phyloP scores from a whole-genome alignment of 2,888 invertebrate species.

The Heteromurus nitidus region DNA sequence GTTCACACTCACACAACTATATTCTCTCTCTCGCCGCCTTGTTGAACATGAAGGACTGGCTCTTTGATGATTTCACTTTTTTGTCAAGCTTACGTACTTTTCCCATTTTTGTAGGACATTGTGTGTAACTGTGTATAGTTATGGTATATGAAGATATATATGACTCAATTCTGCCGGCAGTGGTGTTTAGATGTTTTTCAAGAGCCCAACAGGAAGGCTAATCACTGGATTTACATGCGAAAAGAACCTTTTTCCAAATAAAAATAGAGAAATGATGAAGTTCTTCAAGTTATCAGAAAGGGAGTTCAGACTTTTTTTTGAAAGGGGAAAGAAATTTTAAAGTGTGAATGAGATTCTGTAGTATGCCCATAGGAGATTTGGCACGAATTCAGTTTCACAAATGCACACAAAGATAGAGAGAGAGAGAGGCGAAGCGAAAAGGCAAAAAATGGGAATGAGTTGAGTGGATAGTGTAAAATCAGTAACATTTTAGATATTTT shows the following conservation, averaged over 20 bases:
- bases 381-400: slow-evolving; percentile 2
- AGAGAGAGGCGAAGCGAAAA: not conserved
- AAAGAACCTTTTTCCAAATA: slow-evolving; percentile 25
- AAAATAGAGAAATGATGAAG: slow-evolving; percentile 4
- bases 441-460: not conserved
- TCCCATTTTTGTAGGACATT: slow-evolving; percentile 2
- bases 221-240: slow-evolving; percentile 52
- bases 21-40: not conserved
- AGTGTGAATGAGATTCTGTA: slow-evolving; percentile 48
- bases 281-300: slow-evolving; percentile 6
- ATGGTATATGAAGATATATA: not conserved
- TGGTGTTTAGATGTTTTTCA: not conserved
- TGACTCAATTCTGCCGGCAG: not conserved
- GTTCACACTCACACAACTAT: too few relatives aligned
- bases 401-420: not conserved
- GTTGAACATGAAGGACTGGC: not conserved
- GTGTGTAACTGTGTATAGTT: not conserved
- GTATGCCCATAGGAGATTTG: slow-evolving; percentile 50
- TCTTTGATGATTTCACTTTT: not conserved
- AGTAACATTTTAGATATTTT: slow-evolving; percentile 15
- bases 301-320: not conserved
- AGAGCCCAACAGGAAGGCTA: slow-evolving; percentile 54
- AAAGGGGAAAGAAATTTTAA: slow-evolving; percentile 38
- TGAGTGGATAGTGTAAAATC: slow-evolving; percentile 20
- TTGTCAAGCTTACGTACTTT: not conserved